Evolutionary conservation across 53 echinoderm and acorn worm genomes (phyloP), one percentile per base, ranked within the genome.

Genomic region (Temnopleurus reevesii): DNA sequence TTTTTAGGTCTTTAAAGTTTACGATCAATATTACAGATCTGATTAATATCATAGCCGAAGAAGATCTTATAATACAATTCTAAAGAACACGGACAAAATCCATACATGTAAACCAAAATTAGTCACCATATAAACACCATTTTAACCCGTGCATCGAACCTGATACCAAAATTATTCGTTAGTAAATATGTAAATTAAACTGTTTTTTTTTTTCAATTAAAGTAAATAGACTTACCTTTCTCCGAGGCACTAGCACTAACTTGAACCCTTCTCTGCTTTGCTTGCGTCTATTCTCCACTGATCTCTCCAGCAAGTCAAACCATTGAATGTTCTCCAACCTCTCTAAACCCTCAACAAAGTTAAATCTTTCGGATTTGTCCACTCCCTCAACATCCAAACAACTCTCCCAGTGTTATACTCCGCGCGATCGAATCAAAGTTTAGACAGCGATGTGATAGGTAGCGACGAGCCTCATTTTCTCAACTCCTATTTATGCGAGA

Each of bases 341-440:
- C n/a, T 43, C 36, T 71, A 21, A 19, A 34, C 71, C 36, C 38
- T 71, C 41, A 71, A 25, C 71, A 71, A 41, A 38, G 71, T 38
- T 71, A 36, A 71, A 71, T 38, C 21, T 25, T 19, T 38, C 12
- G 36, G 71, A 8, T 71, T 71, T 71, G 71, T 71, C 71, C 41
- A 38, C 71, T 38, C 38, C 41, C 71, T 71, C 41, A 71, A 41
- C 71, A 71, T 71, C 71, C 5, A 64, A 36, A 71, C 17, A 71
- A 79, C 79, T 47, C 79, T 79, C 46, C 79, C 13, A 17, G 79
- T 49, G 26, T 29, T 47, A 79, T 79, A 17, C 49, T 47, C 49
- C 28, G 8, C 79, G 79, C 49, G 47, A 47, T 79, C 49, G 79
- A 79, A 49, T 79, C 79, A 79, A 79, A 21, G 45, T 46, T 77